Base-by-base conservation (phyloP, 2,113 vertebrate genomes). In the Salvelinus sp. region DNA sequence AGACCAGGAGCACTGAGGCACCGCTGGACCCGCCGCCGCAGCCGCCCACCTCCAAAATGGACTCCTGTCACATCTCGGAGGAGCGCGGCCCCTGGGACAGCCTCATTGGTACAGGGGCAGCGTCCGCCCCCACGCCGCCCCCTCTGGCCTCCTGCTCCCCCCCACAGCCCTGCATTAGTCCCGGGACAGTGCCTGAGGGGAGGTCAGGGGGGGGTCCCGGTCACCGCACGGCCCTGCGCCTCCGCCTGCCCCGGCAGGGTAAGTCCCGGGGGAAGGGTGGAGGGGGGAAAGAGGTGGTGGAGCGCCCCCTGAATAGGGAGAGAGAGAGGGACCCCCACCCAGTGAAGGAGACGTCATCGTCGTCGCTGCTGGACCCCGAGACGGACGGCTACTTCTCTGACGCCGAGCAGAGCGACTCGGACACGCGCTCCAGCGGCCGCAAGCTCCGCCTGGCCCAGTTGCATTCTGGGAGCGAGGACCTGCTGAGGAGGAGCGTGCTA, bases 311-410 rank as follows among this genome's bases (percentile, higher is more conserved):
- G 38, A 9, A 44, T 44, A 44, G 38, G 38, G 38, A 75, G 67
- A 18, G 13, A 5, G 38, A 44, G 38, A 44, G 38, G 9, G 50
- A 54, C 13, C 14, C 6, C 4, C 58, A 9, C 58, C 20, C 81
- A 75, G 87, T n/a, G 77, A 94, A 94, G 84, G 91, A 92, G 87
- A 81, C 82, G n/a, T 81, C 57, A 13, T 18, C 57, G 57, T 62
- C n/a, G n/a, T 62, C 94, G 60, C 90, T 93, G 33, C 93, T 94
- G 64, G 95, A 96, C n/a, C 48, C 92, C 0, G 95, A 96, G 87
- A 95, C 95, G 50, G 96, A 98, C 38, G 96, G 96, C 70, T 98
- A 96, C 91, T 97, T 95, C 90, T 96, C 96, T 1, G 97, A 98
- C 3, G 95, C 92, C 0, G 96, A 98, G 89, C 96, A 95, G 92